Conservation (phyloP, 2,888 invertebrate species). For the Xanthorhoe spadicearia region DNA sequence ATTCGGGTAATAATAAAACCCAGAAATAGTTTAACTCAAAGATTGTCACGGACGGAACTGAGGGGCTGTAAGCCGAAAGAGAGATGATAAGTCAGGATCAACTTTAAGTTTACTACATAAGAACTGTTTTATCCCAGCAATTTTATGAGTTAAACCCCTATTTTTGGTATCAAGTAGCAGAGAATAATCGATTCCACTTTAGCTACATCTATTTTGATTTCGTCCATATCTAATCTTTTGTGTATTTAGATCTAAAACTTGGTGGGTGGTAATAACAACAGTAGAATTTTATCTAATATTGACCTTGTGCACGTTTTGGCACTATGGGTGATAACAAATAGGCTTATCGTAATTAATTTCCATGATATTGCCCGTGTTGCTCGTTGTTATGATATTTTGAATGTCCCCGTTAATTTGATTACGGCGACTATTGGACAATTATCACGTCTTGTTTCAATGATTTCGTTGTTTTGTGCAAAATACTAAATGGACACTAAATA, state of each 20-base stretch:
- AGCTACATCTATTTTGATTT: not conserved
- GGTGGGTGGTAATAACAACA: not conserved
- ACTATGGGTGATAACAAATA: conserved; percentile 18
- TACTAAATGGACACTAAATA: not conserved
- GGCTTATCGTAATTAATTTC: conserved; percentile 14
- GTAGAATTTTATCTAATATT: conserved; percentile 11
- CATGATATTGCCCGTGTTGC: conserved; percentile 9
- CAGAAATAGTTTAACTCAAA: no score
- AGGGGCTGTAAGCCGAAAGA: no score
- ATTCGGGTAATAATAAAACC: no score
- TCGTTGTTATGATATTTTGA: conserved; percentile 15
- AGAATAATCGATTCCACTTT: not conserved
- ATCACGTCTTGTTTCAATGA: not conserved
- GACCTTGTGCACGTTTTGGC: conserved; percentile 11
- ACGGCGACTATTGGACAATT: not conserved
- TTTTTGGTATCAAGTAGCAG: not conserved
- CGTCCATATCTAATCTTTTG: not conserved
- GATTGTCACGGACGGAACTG: no score
- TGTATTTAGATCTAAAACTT: no score
- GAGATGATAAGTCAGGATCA: no score
- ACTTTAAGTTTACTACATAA: not conserved
- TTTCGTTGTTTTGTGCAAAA: not conserved
- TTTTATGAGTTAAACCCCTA: no score
- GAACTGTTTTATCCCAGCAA: not conserved
- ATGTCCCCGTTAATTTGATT: conserved; percentile 19